Conservation (phyloP, 2,888 invertebrate species). For the Unio pictorum region DNA sequence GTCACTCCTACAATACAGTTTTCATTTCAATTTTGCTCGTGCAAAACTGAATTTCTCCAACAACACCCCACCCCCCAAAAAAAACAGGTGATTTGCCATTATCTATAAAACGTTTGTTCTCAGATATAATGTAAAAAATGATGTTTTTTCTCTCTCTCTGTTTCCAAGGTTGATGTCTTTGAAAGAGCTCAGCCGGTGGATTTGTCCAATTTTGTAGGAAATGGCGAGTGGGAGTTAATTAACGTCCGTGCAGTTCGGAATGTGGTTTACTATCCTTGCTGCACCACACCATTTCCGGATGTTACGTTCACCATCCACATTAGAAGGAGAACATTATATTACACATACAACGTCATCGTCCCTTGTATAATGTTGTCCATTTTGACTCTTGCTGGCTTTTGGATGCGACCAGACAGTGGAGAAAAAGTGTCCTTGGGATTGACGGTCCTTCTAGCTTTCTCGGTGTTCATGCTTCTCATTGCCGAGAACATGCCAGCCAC, state of each 20-base stretch:
- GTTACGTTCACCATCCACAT: constrained; percentile 74
- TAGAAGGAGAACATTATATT: constrained; percentile 71
- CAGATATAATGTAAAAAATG: too few relatives aligned
- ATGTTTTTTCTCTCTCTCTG: background rate
- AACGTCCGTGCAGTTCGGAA: constrained; percentile 59
- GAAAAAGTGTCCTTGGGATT: constrained; percentile 72
- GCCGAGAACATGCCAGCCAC: constrained; percentile 73
- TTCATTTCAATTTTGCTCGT: too few relatives aligned
- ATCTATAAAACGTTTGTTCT: too few relatives aligned
- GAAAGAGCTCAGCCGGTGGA: constrained; percentile 61
- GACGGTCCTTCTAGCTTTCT: constrained; percentile 71
- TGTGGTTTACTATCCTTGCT: constrained; percentile 67
- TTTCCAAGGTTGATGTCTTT: constrained; percentile 65
- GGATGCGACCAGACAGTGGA: constrained; percentile 71
- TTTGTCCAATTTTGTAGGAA: constrained; percentile 64
- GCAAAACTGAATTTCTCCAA: too few relatives aligned
- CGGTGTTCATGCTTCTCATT: constrained; percentile 72
- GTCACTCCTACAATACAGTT: too few relatives aligned
- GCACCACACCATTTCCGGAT: constrained; percentile 68
- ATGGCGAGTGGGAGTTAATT: constrained; percentile 68
- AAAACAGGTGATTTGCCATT: too few relatives aligned
- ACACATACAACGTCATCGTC: constrained; percentile 70
- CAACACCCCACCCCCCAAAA: too few relatives aligned
- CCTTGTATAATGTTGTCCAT: constrained; percentile 72
- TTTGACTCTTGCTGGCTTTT: constrained; percentile 71